Conservation (phyloP, 1,140 invertebrate genomes). For the Euwallacea fornicatus region DNA sequence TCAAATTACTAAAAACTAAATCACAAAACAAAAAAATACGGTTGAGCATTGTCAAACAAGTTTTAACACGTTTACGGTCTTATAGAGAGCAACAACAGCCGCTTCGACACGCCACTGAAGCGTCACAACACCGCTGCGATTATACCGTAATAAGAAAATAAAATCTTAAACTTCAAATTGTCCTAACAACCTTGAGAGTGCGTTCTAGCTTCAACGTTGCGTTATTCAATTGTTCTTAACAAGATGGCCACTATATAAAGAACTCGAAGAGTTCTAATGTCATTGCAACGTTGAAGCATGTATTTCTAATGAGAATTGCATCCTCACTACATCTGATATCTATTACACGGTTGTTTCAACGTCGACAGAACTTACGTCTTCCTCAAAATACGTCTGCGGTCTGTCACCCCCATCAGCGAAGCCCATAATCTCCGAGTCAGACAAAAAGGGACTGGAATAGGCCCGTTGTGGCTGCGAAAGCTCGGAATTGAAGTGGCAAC, state of each 20-base stretch:
- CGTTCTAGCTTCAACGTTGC: too few species aligned
- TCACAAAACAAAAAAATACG: too few species aligned
- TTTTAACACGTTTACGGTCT: too few species aligned
- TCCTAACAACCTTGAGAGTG: too few species aligned
- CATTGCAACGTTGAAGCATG: too few species aligned
- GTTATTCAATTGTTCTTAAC: too few species aligned
- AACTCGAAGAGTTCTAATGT: too few species aligned
- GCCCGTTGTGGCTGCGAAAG: conserved; percentile 17
- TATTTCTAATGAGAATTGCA: too few species aligned
- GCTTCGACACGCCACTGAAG: not conserved
- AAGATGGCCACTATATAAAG: too few species aligned
- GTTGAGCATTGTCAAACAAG: too few species aligned
- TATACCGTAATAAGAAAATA: not conserved
- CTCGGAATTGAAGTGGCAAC: conserved; percentile 5
- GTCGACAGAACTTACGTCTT: conserved; percentile 39
- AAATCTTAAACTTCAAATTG: not conserved
- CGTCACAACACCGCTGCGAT: not conserved
- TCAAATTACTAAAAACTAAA: too few species aligned
- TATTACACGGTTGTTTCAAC: conserved; percentile 45
- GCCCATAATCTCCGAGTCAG: conserved; percentile 49
- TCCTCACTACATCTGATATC: too few species aligned
- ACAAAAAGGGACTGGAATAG: conserved; percentile 46
- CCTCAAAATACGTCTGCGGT: conserved; percentile 1
- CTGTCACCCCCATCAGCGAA: not conserved
- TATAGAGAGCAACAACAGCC: not conserved